A percentile compares a stretch with the other conserved stretches of the same genome.
These are phyloP conservation scores for Sericinus montela DNA, from an alignment of 2,888 invertebrate species.

Conservation along the genomic window DNA sequence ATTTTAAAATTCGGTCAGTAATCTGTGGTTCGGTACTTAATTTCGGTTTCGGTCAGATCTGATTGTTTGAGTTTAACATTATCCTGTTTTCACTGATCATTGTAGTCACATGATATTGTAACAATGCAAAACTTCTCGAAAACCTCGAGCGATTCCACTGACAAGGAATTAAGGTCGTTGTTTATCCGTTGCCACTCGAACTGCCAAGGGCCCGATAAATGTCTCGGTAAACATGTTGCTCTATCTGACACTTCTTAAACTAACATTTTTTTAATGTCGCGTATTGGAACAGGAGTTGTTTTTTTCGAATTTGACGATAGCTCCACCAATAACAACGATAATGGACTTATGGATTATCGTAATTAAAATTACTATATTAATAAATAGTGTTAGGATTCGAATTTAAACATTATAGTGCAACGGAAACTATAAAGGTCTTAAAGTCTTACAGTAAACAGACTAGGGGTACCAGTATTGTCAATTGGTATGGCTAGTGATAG, in stretches of 20 bases:
- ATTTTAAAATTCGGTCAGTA: no score
- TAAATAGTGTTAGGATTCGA: no score
- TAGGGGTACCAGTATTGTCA: no score
- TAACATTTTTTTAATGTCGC: slow-evolving; percentile 44
- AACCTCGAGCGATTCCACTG: slow-evolving; percentile 42
- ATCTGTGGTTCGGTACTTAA: no score
- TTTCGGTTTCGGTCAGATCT: no score
- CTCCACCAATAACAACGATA: slow-evolving; percentile 16
- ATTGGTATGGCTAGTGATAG: no score
- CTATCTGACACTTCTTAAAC: slow-evolving; percentile 44
- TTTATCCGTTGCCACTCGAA: slow-evolving; percentile 46
- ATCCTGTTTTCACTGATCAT: slow-evolving; percentile 1
- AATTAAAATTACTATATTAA: no score
- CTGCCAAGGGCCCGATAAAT: slow-evolving; percentile 66
- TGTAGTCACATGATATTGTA: slow-evolving; percentile 35
- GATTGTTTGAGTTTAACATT: no score
- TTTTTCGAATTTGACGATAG: slow-evolving; percentile 45
- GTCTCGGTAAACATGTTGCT: slow-evolving; percentile 49
- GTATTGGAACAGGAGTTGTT: slow-evolving; percentile 35
- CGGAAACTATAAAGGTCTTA: no score
- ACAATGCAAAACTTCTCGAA: slow-evolving; percentile 56
- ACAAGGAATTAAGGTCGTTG: slow-evolving; percentile 47
- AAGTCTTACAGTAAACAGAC: no score
- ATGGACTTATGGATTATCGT: no score
- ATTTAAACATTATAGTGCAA: no score